phyloP scores from a whole-genome alignment of 2,113 vertebrate genomes.

The Tragelaphus buxtoni region DNA sequence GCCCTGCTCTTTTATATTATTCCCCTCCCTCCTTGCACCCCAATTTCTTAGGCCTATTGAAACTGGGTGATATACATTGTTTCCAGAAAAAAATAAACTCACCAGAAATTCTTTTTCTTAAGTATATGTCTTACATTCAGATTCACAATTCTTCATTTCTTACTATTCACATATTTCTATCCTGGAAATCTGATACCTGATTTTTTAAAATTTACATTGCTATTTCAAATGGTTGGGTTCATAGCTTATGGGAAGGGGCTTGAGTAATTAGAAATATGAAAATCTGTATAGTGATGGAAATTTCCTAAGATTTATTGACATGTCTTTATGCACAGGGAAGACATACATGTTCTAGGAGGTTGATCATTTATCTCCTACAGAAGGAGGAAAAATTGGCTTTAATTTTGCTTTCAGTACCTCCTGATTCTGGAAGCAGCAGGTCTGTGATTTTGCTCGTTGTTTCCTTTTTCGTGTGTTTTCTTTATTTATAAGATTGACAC shows the following conservation, averaged over 20 bases:
- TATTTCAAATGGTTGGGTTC: slow-evolving; percentile 16
- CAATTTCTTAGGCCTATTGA: not conserved
- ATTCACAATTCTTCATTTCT: not conserved
- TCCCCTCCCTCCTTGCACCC: not conserved
- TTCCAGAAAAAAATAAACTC: not conserved
- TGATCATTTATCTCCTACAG: not conserved
- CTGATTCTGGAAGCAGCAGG: not conserved
- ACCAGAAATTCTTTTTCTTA: slow-evolving; percentile 7
- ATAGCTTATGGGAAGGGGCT: not conserved
- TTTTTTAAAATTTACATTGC: not conserved
- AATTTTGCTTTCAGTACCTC: not conserved
- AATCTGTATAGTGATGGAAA: not conserved
- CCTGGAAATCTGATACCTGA: not conserved
- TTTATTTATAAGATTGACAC: not conserved
- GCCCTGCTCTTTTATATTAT: not conserved
- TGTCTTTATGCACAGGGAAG: not conserved
- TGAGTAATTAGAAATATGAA: not conserved
- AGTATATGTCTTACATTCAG: not conserved
- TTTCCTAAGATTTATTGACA: not conserved
- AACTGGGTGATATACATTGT: not conserved
- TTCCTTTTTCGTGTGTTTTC: not conserved
- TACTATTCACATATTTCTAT: not conserved
- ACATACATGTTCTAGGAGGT: not conserved
- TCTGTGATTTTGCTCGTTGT: not conserved
- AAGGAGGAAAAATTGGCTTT: not conserved